Base-by-base conservation (phyloP, 2,113 vertebrate genomes). In the Thryonomys swinderianus region DNA sequence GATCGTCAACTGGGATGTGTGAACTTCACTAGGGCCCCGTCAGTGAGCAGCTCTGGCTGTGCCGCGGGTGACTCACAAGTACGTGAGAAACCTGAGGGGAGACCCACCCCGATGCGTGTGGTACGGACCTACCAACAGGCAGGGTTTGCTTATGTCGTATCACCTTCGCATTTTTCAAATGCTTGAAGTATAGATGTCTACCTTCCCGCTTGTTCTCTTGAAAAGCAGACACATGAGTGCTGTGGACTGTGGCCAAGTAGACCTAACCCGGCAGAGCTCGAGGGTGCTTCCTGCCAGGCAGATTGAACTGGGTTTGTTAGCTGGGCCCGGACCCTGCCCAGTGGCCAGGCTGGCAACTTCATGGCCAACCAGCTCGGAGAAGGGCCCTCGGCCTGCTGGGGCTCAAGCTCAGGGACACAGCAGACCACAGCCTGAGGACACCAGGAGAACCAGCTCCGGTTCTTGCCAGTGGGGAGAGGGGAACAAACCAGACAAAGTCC, bases 81-180 rank as follows among this genome's bases (percentile, higher is more conserved):
- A 11, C 21, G 21, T 10, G n/a, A 69, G 67, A 8, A 23, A 9
- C 9, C n/a, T 1, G 67, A 21, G 37, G 6, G n/a, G n/a, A 21
- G 67, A 4, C 7, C 67, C 8, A 1, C 67, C n/a, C n/a, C 1
- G 1, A 17, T n/a, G 64, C 3, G 2, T 0, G 8, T 37, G n/a
- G 67, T 8, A 37, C 18, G n/a, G 20, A 21, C n/a, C n/a, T n/a
- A n/a, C n/a, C 67, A 69, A 20, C 20, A 10, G 67, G 67, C n/a
- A 55, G 12, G 16, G 7, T 55, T 55, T 89, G 3, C 14, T 23
- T n/a, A 9, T 76, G 23, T 20, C 51, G 34, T 18, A 64, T 23
- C 0, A 45, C 27, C 45, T 4, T 34, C 20, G 1, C 5, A 3
- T 82, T 59, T 51, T 3, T 7, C 37, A 53, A 51, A 34, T 25